Base-by-base conservation (phyloP, 1,140 invertebrate genomes). In the Cyphomyrmex costatus region DNA sequence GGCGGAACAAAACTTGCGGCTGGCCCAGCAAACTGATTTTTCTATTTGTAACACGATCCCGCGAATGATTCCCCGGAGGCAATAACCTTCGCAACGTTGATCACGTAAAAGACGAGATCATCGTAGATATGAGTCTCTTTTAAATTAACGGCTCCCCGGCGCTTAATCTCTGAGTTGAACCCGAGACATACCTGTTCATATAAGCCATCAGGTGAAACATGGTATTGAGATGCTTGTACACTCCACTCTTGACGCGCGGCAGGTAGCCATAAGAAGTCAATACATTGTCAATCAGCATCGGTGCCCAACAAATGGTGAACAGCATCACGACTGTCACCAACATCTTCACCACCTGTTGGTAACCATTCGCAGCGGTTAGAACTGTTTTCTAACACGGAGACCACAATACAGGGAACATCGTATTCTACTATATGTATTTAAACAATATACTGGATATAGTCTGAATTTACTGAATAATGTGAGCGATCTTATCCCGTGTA, bases 251-350 rank as follows among this genome's bases (percentile, higher is more conserved):
- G 1, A 96, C 90, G 6, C 93, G 91, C 8, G 96, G 94, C 3
- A 97, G 86, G 42, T 96, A 77, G 2, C 94, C 95, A 76, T 96
- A 97, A 2, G 97, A 95, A 1, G 96, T 96, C n/a, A 97, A 94
- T 19, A 97, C 94, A 89, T 97, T 96, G 90, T 96, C 96, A 21
- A 97, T 95, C n/a, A 97, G 92, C 85, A 97, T 94, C 3, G 97
- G 97, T 84, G 95, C 95, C 97, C 97, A 97, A 89, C 97, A 97
- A 42, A 97, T 92, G 3, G 96, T 95, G 93, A 97, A 97, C 5
- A 97, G 93, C 16, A 97, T 95, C 19, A 97, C 96, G 5, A 97
- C 97, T 3, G 96, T 96, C 0, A 97, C 96, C 60, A 97, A 91
- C 97, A 97, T 97, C 89, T 96, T 97, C 85, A 97, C 96, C 3